Evolutionary conservation across 2,888 invertebrate genomes (phyloP), one percentile per base, ranked within the genome.

Genomic region (Serripes groenlandicus): DNA sequence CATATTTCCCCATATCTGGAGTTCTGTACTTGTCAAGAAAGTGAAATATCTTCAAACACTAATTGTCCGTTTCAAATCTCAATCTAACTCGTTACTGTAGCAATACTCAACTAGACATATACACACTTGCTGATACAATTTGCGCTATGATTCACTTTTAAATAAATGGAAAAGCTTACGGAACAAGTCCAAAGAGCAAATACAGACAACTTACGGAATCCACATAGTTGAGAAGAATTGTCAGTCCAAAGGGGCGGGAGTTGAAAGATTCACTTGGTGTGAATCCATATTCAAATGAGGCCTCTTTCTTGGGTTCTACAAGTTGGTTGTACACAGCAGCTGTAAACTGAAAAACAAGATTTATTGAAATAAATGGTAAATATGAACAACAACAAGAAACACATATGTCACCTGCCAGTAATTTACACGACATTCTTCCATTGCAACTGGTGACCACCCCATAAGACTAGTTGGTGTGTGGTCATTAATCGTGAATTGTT

Each of bases 261-360:
- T 98, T 98, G 92, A 98, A 99, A n/a, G 97, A 97, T 93, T 99
- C 99, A 75, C 98, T 97, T 32, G 99, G 98, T 81, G 98, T 96
- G 95, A 99, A 99, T 0, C 97, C 97, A 95, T 99, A 99, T 34
- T 97, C 97, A 77, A 99, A 96, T 0, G 99, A 98, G 1, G 98
- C 98, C 95, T 99, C 98, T 89, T 98, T 97, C 75, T 97, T 96
- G 0, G 99, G 97, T 91, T 97, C 97, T 0, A 99, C 98, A 90
- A 97, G 96, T 90, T 97, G 97, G 93, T 98, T 97, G 95, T 97
- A 98, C 0, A 97, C 96, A 91, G 98, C 96, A 0, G 98, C 97
- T 0, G 99, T 98, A 95, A 99, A 99, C 95, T 96, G 92, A 70
- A 94, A 93, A 28, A 75, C 49, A 56, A n/a, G n/a, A n/a, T n/a